Percentiles rank a stretch among this genome's conserved stretches.
Conservation (phyloP, 2,797 vertebrate species). For the Darevskia nairensis region DNA sequence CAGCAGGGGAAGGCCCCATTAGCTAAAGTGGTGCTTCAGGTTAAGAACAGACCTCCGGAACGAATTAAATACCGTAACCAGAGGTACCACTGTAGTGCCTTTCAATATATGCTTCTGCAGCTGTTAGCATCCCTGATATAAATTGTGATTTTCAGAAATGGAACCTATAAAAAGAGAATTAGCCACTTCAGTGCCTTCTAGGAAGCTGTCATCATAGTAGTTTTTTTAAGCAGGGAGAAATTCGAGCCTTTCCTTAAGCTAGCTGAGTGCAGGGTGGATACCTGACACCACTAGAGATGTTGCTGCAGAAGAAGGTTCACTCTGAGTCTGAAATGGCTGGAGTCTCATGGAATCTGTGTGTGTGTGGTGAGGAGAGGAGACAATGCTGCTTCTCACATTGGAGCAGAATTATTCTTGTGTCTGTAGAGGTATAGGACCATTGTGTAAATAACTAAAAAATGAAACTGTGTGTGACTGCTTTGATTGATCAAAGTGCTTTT, state of each 20-base stretch:
- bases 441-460: too few relatives aligned
- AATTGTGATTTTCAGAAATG: neutral
- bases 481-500: too few relatives aligned
- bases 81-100: too few relatives aligned
- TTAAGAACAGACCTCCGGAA: too few relatives aligned
- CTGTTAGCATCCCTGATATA: neutral
- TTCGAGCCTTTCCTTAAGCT: neutral
- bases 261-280: neutral
- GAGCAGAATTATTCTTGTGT: neutral
- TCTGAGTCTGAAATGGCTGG: neutral
- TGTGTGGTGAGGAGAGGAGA: neutral
- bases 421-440: neutral
- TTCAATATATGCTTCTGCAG: neutral
- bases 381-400: neutral
- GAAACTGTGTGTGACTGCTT: too few relatives aligned
- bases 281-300: neutral
- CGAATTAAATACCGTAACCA: too few relatives aligned
- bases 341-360: neutral
- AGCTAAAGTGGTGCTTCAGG: too few relatives aligned
- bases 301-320: neutral
- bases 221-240: neutral
- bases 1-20: too few relatives aligned
- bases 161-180: neutral
- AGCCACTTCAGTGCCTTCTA: neutral
- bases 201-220: too few relatives aligned